Evolutionary conservation across 2,888 invertebrate genomes (phyloP), one percentile per base, ranked within the genome.

Genomic region (Pammene fasciana): DNA sequence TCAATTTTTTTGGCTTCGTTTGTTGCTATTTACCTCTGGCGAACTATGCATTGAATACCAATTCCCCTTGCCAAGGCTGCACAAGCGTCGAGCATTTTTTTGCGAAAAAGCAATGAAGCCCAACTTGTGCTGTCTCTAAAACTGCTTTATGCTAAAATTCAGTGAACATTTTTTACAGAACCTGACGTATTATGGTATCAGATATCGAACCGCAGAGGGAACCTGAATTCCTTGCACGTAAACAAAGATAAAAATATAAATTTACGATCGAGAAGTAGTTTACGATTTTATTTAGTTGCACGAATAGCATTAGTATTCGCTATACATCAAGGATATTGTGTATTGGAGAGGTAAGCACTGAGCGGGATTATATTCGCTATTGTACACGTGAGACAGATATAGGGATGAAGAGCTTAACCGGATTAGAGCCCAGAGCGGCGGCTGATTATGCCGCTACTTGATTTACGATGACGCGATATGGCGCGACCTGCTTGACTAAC

Each of bases 381-480:
- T 89, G 86, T 89, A 83, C 86, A 84, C 83, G 83, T 82, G 84
- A 86, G 86, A 84, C 85, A 87, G 86, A 86, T 87, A 88, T 84
- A 86, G 83, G 84, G 83, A 86, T 84, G 86, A 86, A 85, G 80
- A 79, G 88, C 87, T 90, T 88, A 90, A 84, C 83, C 77, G 88
- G 89, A 90, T 92, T 89, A 90, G 76, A 79, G 83, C 86, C 81
- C 75, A 79, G 81, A 86, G 86, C 86, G 82, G 78, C 79, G 83
- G 82, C 88, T 90, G 89, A 90, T 92, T 90, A 91, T 90, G 84
- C 88, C 82, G 76, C 84, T 83, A 82, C 86, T 86, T 92, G 92
- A 92, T 92, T 92, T 92, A 91, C 88, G 88, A 84, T 87, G 89
- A 89, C 86, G 86, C 84, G 87, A 87, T 88, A 89, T 84, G 82